Evolutionary conservation across 2,888 invertebrate genomes (phyloP).

Genomic region (Chironomus riparius): DNA sequence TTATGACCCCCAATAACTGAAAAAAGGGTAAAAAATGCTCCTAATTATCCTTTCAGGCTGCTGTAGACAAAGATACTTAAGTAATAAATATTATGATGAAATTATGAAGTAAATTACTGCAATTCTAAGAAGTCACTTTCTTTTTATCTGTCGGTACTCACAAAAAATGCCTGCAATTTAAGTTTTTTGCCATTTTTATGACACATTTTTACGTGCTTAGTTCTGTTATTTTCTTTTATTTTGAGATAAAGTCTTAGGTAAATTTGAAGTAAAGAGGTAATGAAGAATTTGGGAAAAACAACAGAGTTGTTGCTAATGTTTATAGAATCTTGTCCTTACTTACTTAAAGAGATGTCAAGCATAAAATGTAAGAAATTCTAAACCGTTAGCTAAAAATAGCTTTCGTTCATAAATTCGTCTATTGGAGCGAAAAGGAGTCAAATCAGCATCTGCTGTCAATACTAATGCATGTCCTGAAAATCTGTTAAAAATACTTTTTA

Average conservation of each 20-base stretch:
- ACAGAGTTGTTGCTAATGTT: no score
- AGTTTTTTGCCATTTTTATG: background rate
- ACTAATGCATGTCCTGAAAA: background rate
- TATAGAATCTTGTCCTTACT: no score
- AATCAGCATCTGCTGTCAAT: no score
- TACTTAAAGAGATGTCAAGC: no score
- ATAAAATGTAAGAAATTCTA: no score
- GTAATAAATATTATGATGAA: background rate
- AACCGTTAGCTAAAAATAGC: no score
- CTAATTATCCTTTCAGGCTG: slow-evolving; percentile 6
- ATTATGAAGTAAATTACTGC: slow-evolving; percentile 4
- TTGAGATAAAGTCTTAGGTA: no score
- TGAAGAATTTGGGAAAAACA: no score
- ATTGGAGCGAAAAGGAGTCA: no score
- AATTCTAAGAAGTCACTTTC: slow-evolving; percentile 8
- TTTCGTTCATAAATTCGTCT: no score
- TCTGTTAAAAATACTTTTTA: background rate
- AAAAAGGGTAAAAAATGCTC: background rate
- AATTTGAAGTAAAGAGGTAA: no score
- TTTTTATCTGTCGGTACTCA: background rate
- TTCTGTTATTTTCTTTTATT: background rate
- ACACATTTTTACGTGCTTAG: background rate
- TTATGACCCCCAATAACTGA: background rate
- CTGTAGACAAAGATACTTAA: background rate
- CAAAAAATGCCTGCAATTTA: background rate